Evolutionary conservation across 2,797 vertebrate species (phyloP).

Genomic region (Furcifer pardalis): DNA sequence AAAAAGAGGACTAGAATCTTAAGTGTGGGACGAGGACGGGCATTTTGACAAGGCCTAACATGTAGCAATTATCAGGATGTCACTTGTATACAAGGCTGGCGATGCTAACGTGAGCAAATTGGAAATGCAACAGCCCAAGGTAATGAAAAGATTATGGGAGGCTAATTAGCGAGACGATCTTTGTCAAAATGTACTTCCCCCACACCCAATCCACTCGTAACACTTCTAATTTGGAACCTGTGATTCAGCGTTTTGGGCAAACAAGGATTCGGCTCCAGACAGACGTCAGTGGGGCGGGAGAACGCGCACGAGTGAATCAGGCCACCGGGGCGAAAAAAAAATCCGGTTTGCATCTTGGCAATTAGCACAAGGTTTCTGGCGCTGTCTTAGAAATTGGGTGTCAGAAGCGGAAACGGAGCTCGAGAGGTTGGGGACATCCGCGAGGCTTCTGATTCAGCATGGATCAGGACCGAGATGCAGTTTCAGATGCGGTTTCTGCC

Average conservation of each 20-base stretch:
- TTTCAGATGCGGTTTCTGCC: constrained; percentile 43
- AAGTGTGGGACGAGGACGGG: neutral
- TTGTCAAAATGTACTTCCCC: neutral
- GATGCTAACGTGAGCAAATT: neutral
- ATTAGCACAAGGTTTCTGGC: constrained; percentile 64
- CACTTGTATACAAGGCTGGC: too few relatives aligned
- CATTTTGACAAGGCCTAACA: neutral
- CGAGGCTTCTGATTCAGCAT: constrained; percentile 26
- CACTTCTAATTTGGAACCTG: constrained; percentile 11
- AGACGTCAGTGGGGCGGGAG: neutral
- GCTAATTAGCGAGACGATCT: constrained; percentile 1
- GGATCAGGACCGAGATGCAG: constrained; percentile 55
- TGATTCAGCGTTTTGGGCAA: constrained; percentile 22
- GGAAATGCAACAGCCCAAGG: constrained; percentile 3
- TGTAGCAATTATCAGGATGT: neutral
- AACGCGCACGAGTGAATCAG: constrained; percentile 44
- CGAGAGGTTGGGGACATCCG: constrained; percentile 49
- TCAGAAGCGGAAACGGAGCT: constrained; percentile 49
- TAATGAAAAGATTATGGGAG: neutral
- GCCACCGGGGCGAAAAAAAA: constrained; percentile 57
- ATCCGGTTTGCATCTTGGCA: constrained; percentile 60
- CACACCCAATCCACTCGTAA: too few relatives aligned
- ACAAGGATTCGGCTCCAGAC: neutral
- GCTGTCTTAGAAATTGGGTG: constrained; percentile 52
- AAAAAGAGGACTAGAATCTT: neutral